A percentile compares a stretch with the other conserved stretches of the same genome.
Evolutionary conservation across 2,113 vertebrate species (phyloP).

Genomic region (Antennarius striatus): DNA sequence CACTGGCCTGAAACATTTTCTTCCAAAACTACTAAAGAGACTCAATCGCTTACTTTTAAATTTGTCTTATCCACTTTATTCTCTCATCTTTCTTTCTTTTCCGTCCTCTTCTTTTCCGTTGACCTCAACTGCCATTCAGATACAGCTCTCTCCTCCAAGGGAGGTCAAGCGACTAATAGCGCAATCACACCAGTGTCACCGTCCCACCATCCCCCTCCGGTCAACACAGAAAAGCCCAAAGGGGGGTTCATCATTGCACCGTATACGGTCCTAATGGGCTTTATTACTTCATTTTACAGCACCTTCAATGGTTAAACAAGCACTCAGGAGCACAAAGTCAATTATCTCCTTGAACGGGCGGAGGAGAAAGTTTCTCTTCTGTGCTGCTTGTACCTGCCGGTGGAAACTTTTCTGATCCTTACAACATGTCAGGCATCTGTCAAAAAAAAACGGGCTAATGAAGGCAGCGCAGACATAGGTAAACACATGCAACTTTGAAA

Average conservation of each 20-base stretch:
- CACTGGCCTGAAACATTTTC: constrained; percentile 6
- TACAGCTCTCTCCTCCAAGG: constrained; percentile 80
- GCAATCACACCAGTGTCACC: constrained; percentile 95
- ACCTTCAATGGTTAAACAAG: constrained; percentile 92
- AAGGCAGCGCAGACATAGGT: constrained; percentile 47
- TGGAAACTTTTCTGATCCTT: constrained; percentile 36
- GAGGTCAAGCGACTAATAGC: constrained; percentile 94
- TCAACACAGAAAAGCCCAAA: constrained; percentile 39
- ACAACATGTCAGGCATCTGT: constrained; percentile 43
- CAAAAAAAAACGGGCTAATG: constrained; percentile 47
- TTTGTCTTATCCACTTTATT: constrained; percentile 2
- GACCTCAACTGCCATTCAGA: constrained; percentile 85
- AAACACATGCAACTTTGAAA: constrained; percentile 67
- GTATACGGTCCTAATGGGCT: constrained; percentile 80
- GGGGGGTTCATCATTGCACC: constrained; percentile 70
- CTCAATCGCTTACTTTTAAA: background rate
- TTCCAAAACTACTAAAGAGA: constrained; percentile 9
- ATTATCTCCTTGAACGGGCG: constrained; percentile 78
- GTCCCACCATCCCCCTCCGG: constrained; percentile 74
- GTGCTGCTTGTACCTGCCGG: constrained; percentile 7
- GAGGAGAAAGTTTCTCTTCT: constrained; percentile 29
- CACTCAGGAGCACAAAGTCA: constrained; percentile 87
- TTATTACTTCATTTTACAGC: constrained; percentile 90
- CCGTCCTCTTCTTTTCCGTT: constrained; percentile 61
- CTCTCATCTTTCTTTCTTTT: constrained; percentile 45